These are phyloP conservation scores for Sesamia nonagrioides DNA, from an alignment of 1,140 invertebrate genomes.

Conservation along the genomic window DNA sequence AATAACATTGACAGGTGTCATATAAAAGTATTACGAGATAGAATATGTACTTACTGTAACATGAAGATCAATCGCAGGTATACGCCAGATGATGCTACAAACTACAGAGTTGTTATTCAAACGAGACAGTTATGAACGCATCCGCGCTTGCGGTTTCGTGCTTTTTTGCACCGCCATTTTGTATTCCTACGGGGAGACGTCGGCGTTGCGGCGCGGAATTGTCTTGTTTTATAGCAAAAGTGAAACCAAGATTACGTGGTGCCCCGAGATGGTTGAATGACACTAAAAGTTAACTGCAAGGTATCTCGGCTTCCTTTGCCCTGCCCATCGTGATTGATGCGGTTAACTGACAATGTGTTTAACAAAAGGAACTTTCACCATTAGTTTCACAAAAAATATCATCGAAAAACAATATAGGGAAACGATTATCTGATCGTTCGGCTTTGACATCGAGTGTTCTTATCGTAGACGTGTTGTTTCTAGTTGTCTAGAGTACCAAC, in stretches of 20 bases:
- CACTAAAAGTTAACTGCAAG: slow-evolving; percentile 52
- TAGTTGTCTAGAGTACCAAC: background rate
- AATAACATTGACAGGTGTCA: slow-evolving; percentile 23
- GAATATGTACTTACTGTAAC: background rate
- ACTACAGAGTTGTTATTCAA: slow-evolving; percentile 68
- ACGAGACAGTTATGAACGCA: slow-evolving; percentile 66
- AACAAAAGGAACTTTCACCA: slow-evolving; percentile 50
- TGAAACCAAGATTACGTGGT: slow-evolving; percentile 66
- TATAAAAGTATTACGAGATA: slow-evolving; percentile 17
- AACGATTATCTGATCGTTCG: background rate
- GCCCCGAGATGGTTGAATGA: slow-evolving; percentile 56
- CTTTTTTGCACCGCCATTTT: slow-evolving; percentile 74
- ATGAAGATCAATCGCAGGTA: slow-evolving; percentile 11
- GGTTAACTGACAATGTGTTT: slow-evolving; percentile 50
- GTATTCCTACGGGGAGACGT: slow-evolving; percentile 62
- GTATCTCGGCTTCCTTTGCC: slow-evolving; percentile 52
- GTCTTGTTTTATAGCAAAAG: slow-evolving; percentile 77
- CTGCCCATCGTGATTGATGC: slow-evolving; percentile 48
- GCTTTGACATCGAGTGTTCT: slow-evolving; percentile 9
- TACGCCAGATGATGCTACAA: slow-evolving; percentile 59
- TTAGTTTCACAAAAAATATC: slow-evolving; percentile 18
- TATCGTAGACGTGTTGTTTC: background rate
- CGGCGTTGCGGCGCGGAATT: slow-evolving; percentile 62
- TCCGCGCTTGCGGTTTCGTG: slow-evolving; percentile 64
- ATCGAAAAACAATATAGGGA: slow-evolving; percentile 34